phyloP scores from a whole-genome alignment of 2,113 vertebrate genomes.

The Empidonax alnorum region DNA sequence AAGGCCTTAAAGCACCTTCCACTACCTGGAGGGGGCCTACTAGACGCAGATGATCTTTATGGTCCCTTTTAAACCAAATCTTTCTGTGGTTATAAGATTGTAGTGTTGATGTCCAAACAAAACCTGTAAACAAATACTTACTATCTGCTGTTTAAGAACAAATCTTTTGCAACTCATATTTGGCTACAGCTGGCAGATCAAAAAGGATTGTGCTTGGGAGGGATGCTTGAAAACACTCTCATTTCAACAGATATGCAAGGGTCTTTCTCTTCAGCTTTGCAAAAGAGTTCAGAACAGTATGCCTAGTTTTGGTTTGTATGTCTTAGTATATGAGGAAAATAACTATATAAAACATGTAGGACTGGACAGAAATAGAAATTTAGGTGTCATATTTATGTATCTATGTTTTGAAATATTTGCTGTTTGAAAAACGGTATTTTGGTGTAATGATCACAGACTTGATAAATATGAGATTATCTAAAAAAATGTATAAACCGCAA shows the following conservation, averaged over 20 bases:
- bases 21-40: neutral
- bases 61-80: neutral
- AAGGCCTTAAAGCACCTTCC: neutral
- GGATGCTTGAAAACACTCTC: neutral
- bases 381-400: neutral
- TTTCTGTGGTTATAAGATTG: neutral
- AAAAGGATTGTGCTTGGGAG: neutral
- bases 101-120: neutral
- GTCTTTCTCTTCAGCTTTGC: neutral
- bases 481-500: neutral
- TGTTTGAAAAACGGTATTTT: neutral
- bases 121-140: neutral
- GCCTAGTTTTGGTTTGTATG: neutral
- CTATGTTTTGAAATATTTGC: neutral
- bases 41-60: neutral
- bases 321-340: neutral
- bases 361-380: neutral
- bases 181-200: neutral
- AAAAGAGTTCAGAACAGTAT: neutral
- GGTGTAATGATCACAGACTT: neutral
- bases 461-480: neutral
- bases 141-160: neutral
- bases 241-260: neutral
- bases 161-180: neutral
- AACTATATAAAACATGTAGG: neutral